phyloP scores from a whole-genome alignment of 2,888 invertebrate species.

The Drosophila percnosoma region DNA sequence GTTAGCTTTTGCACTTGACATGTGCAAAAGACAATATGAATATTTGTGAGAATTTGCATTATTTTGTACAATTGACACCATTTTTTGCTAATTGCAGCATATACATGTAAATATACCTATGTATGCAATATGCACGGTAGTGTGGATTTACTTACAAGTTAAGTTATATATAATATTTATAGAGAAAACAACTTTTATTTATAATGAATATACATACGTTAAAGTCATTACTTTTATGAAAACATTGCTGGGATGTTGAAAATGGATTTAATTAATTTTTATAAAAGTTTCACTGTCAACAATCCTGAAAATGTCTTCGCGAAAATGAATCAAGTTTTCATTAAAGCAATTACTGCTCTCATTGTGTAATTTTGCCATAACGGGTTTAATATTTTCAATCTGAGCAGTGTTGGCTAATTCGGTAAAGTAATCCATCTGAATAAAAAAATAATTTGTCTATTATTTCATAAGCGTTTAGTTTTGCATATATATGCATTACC shows the following conservation, averaged over 20 bases:
- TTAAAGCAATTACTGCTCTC: slow-evolving; percentile 88
- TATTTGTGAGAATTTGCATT: slow-evolving; percentile 30
- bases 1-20: neutral
- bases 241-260: neutral
- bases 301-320: slow-evolving; percentile 88
- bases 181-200: neutral
- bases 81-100: neutral
- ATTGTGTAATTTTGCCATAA: slow-evolving; percentile 90
- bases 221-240: neutral
- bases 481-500: slow-evolving; percentile 76
- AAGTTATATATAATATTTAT: neutral
- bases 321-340: slow-evolving; percentile 87
- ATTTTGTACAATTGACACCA: neutral
- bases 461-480: neutral
- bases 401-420: slow-evolving; percentile 88
- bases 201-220: neutral
- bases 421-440: slow-evolving; percentile 88
- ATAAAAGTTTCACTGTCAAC: slow-evolving; percentile 87
- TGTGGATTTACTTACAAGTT: neutral
- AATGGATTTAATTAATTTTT: slow-evolving; percentile 74
- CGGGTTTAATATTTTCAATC: slow-evolving; percentile 88
- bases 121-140: neutral
- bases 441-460: slow-evolving; percentile 2
- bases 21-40: slow-evolving; percentile 24
- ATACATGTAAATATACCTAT: neutral